These are phyloP conservation scores for Priocnemis perturbator DNA, from an alignment of 2,888 invertebrate species.

Conservation along the genomic window DNA sequence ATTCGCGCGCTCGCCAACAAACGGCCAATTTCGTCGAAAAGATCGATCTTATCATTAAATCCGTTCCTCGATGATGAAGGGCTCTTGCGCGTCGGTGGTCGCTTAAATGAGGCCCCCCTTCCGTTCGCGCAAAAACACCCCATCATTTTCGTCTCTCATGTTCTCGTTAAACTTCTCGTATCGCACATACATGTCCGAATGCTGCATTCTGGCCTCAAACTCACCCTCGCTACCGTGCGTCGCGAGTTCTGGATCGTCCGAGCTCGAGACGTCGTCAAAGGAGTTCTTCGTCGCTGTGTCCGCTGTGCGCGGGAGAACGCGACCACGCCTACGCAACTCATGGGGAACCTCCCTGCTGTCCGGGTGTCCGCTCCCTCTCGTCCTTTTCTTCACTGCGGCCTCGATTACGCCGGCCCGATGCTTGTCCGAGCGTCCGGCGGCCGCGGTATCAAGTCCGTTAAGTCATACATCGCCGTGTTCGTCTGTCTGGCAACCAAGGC, in stretches of 20 bases:
- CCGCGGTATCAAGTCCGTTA: not conserved
- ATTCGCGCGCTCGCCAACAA: not conserved
- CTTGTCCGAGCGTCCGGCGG: not conserved
- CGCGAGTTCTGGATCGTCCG: constrained; percentile 30
- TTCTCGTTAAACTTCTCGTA: constrained; percentile 17
- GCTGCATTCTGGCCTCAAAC: constrained; percentile 32
- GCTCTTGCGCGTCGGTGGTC: constrained; percentile 20
- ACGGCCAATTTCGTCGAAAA: not conserved
- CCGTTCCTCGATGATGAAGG: constrained; percentile 7
- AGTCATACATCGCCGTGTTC: not conserved
- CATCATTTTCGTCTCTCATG: constrained; percentile 23
- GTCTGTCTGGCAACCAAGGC: no score
- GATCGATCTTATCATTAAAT: not conserved
- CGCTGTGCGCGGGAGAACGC: not conserved
- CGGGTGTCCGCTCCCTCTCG: not conserved
- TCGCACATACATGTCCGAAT: constrained; percentile 20
- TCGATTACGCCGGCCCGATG: not conserved
- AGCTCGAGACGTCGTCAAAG: constrained; percentile 22
- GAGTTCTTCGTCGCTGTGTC: not conserved
- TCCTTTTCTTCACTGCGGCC: not conserved
- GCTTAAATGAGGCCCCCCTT: not conserved
- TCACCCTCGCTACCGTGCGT: constrained; percentile 14
- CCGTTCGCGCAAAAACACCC: constrained; percentile 21
- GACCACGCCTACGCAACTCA: not conserved
- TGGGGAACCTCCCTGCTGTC: not conserved